These are phyloP conservation scores for Chrysolina haemoptera DNA, from an alignment of 2,888 invertebrate species.

Conservation along the genomic window DNA sequence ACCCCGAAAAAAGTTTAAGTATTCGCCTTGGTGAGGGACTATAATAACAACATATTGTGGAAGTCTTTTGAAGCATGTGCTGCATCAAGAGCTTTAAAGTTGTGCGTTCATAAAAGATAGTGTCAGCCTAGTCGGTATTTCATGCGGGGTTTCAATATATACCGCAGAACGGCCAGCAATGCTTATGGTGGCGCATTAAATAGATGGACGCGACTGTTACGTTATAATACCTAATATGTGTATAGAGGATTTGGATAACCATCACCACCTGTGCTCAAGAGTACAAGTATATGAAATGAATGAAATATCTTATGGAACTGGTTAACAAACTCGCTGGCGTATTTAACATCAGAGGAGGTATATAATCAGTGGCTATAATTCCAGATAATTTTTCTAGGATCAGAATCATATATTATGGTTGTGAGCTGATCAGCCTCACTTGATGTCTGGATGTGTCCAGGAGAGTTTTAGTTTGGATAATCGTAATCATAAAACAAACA, in stretches of 20 bases:
- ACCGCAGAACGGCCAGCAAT: slow-evolving; percentile 5
- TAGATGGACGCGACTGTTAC: background rate
- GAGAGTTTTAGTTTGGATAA: no score
- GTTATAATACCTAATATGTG: slow-evolving; percentile 16
- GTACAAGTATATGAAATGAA: background rate
- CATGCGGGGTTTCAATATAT: slow-evolving; percentile 13
- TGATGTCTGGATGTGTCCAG: no score
- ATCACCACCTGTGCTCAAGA: slow-evolving; percentile 1
- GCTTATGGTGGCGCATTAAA: background rate
- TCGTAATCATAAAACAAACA: no score
- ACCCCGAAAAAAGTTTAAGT: slow-evolving; percentile 10
- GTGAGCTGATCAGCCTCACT: no score
- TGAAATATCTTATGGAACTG: background rate
- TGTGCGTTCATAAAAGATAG: slow-evolving; percentile 12
- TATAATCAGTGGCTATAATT: no score
- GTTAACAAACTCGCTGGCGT: no score
- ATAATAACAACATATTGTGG: slow-evolving; percentile 17
- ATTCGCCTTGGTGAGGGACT: background rate
- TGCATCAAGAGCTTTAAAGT: slow-evolving; percentile 9
- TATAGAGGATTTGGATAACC: slow-evolving; percentile 8
- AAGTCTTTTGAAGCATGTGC: slow-evolving; percentile 4
- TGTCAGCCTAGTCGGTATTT: background rate
- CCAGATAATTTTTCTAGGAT: no score
- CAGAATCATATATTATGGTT: no score
- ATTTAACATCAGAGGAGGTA: no score